A percentile compares a stretch with the other conserved stretches of the same genome.
Evolutionary conservation across 2,888 invertebrate species (phyloP).

Genomic region (Muscina levida): DNA sequence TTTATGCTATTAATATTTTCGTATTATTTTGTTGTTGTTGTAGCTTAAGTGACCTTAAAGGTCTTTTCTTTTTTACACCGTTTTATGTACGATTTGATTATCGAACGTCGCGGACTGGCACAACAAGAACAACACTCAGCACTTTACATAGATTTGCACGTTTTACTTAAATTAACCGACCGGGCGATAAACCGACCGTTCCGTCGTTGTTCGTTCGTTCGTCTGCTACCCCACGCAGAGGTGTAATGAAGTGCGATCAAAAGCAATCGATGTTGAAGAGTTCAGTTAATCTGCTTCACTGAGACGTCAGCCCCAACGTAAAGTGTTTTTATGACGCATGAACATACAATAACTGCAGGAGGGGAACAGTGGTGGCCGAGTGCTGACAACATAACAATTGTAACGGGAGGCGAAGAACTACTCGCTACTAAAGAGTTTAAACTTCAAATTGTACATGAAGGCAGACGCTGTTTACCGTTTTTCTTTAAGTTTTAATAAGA

Average conservation of each 20-base stretch:
- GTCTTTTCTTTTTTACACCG: slow-evolving; percentile 30
- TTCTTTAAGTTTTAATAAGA: no score
- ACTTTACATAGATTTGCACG: slow-evolving; percentile 17
- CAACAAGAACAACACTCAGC: background rate
- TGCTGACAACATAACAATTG: no score
- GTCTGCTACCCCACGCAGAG: slow-evolving; percentile 17
- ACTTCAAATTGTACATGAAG: no score
- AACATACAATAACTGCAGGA: background rate
- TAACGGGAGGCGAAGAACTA: no score
- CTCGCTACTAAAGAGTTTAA: no score
- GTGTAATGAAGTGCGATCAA: background rate
- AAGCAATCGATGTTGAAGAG: slow-evolving; percentile 45
- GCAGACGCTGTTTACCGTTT: no score
- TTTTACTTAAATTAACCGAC: slow-evolving; percentile 38
- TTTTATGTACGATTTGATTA: slow-evolving; percentile 9
- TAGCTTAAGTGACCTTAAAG: slow-evolving; percentile 48
- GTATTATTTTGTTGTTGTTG: slow-evolving; percentile 6
- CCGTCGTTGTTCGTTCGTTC: background rate
- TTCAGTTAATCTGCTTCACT: slow-evolving; percentile 48
- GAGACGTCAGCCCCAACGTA: slow-evolving; percentile 24
- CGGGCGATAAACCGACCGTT: slow-evolving; percentile 1
- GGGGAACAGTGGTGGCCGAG: slow-evolving; percentile 42
- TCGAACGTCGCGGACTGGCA: background rate
- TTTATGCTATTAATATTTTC: no score
- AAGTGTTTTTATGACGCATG: slow-evolving; percentile 44